Percentiles rank a stretch among this genome's conserved stretches.
These are phyloP conservation scores for Paguma larvata DNA, from an alignment of 2,797 vertebrate genomes.

Conservation along the genomic window DNA sequence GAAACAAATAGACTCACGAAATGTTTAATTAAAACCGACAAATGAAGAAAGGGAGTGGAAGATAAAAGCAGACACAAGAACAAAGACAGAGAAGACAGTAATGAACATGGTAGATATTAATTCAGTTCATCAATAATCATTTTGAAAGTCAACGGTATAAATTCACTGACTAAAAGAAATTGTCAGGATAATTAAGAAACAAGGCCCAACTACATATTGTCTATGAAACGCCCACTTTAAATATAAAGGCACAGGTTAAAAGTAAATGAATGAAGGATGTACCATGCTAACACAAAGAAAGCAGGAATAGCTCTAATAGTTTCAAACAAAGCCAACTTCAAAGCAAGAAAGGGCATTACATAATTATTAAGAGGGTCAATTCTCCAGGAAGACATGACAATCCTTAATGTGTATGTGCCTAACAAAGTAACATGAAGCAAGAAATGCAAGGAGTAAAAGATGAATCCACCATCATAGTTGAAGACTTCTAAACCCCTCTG, in stretches of 20 bases:
- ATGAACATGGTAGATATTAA: background rate
- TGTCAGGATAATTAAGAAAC: background rate
- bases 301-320: background rate
- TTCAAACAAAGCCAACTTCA: background rate
- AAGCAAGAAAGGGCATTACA: background rate
- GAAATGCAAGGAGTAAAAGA: background rate
- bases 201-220: background rate
- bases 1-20: background rate
- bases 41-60: background rate
- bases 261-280: background rate
- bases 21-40: background rate
- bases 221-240: background rate
- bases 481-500: background rate
- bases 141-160: background rate
- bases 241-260: background rate
- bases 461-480: background rate
- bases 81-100: background rate
- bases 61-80: background rate
- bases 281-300: background rate
- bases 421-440: background rate
- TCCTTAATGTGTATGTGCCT: background rate
- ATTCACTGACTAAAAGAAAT: background rate
- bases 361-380: background rate
- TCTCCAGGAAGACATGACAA: background rate
- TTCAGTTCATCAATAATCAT: background rate